These are phyloP conservation scores for Myathropa florea DNA, from an alignment of 2,888 invertebrate genomes.

Conservation along the genomic window DNA sequence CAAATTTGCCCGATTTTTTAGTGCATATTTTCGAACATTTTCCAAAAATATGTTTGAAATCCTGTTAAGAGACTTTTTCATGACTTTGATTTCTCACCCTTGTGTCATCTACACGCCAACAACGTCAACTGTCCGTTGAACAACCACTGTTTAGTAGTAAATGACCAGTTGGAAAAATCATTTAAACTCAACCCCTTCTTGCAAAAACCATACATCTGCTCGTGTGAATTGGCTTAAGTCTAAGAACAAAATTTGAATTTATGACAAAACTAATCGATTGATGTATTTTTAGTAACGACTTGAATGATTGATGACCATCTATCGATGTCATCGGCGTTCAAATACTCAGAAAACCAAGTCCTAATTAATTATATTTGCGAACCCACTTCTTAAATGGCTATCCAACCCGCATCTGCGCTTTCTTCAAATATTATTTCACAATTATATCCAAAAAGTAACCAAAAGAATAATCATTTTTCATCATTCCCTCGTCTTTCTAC, in stretches of 20 bases:
- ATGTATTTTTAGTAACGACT: neutral
- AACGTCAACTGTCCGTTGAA: neutral
- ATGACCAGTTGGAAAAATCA: too few relatives aligned
- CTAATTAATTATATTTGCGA: neutral
- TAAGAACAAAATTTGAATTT: neutral
- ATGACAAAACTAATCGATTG: neutral
- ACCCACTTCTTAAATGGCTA: neutral
- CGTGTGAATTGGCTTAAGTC: neutral
- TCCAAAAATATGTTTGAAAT: too few relatives aligned
- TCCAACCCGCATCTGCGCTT: neutral
- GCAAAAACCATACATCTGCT: neutral
- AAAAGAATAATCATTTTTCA: neutral
- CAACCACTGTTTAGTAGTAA: neutral
- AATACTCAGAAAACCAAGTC: neutral
- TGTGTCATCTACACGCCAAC: too few relatives aligned
- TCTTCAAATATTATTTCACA: neutral
- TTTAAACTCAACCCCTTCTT: too few relatives aligned
- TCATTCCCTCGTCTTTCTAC: neutral
- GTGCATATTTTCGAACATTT: too few relatives aligned
- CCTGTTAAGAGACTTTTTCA: too few relatives aligned
- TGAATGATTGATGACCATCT: neutral
- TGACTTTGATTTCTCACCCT: too few relatives aligned
- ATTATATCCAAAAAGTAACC: constrained; percentile 12
- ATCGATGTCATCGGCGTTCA: neutral
- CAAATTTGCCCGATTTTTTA: too few relatives aligned